Evolutionary conservation across 2,797 vertebrate genomes (phyloP).

Genomic region (Pampus argenteus): DNA sequence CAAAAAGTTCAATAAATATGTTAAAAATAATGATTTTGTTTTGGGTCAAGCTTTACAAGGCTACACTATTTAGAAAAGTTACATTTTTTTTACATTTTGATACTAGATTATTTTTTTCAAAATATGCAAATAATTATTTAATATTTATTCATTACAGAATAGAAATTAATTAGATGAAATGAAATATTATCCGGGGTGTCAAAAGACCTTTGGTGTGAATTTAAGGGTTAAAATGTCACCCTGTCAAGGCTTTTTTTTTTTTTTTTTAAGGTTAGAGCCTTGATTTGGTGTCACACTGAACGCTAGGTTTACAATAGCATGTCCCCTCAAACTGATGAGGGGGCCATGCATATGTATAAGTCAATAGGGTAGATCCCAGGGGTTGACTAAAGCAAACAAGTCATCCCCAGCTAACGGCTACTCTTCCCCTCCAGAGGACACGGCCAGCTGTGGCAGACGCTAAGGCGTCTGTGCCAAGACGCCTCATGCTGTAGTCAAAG

Average conservation of each 20-base stretch:
- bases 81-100: background rate
- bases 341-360: conserved; percentile 53
- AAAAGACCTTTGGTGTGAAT: background rate
- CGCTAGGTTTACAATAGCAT: conserved; percentile 16
- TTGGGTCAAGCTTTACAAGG: background rate
- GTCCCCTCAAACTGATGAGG: conserved; percentile 6
- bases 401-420: conserved; percentile 54
- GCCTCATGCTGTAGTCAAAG: conserved; percentile 64
- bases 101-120: background rate
- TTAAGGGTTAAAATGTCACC: background rate
- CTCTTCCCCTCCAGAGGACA: conserved; percentile 53
- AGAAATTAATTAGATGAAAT: background rate
- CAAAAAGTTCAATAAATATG: too few relatives aligned
- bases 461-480: conserved; percentile 62
- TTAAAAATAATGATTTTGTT: too few relatives aligned
- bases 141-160: background rate
- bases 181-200: too few relatives aligned
- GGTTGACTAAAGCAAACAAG: conserved; percentile 66
- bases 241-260: background rate
- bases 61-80: too few relatives aligned
- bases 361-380: conserved; percentile 31
- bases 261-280: conserved; percentile 21
- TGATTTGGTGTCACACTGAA: background rate
- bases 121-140: background rate
- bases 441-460: conserved; percentile 69